Conservation (phyloP, 2,113 vertebrate genomes). For the Labrus mixtus region DNA sequence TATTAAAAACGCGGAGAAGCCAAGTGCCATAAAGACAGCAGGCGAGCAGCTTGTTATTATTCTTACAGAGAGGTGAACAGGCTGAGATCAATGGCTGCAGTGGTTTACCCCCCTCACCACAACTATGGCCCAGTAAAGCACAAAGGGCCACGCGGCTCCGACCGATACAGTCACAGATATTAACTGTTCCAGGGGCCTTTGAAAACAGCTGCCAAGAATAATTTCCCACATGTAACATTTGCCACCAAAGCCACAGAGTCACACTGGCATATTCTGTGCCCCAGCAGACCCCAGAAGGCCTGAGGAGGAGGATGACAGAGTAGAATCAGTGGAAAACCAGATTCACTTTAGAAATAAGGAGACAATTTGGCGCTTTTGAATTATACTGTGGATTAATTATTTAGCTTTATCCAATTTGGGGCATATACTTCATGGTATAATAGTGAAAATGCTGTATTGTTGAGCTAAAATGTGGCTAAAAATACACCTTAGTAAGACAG, state of each 20-base stretch:
- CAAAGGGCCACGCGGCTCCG: conserved; percentile 65
- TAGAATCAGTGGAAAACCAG: conserved; percentile 52
- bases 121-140: conserved; percentile 79
- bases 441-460: neutral
- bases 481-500: neutral
- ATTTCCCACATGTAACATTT: conserved; percentile 86
- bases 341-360: conserved; percentile 16
- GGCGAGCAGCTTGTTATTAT: conserved; percentile 84
- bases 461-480: neutral
- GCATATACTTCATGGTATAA: neutral
- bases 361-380: conserved; percentile 9
- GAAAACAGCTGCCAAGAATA: conserved; percentile 84
- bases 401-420: neutral
- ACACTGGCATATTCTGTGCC: conserved; percentile 48
- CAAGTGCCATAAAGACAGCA: conserved; percentile 84
- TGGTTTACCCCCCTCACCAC: conserved; percentile 75
- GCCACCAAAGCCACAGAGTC: conserved; percentile 79
- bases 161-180: conserved; percentile 77
- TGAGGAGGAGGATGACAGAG: conserved; percentile 42
- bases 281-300: conserved; percentile 39
- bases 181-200: conserved; percentile 78
- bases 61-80: conserved; percentile 84
- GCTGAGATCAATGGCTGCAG: conserved; percentile 83
- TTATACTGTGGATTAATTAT: conserved; percentile 4
- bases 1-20: conserved; percentile 82